Conservation (phyloP, 2,113 vertebrate genomes). For the Syrrhaptes paradoxus region DNA sequence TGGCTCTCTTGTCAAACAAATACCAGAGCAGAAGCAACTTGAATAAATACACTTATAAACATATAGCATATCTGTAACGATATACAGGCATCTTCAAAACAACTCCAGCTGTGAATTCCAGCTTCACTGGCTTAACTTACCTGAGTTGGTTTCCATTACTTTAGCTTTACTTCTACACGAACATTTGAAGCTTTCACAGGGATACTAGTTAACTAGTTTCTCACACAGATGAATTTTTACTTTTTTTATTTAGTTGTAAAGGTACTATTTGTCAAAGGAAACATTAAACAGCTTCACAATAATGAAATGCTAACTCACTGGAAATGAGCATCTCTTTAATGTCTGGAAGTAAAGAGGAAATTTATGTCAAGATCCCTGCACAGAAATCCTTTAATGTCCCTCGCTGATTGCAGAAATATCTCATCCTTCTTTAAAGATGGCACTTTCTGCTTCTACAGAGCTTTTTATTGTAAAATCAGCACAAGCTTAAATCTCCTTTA, state of each 20-base stretch:
- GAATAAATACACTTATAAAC: neutral
- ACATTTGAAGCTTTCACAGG: neutral
- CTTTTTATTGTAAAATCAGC: neutral
- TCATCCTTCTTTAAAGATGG: neutral
- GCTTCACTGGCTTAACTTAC: neutral
- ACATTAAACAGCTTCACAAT: neutral
- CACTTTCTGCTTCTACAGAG: neutral
- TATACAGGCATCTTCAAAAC: neutral
- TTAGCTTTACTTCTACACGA: neutral
- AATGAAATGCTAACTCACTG: neutral
- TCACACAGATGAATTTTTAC: neutral
- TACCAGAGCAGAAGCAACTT: neutral
- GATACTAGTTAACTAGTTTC: neutral
- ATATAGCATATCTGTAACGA: neutral
- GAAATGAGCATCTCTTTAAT: neutral
- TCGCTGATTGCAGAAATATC: neutral
- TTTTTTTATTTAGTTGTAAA: neutral
- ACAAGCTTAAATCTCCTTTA: neutral
- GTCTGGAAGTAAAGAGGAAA: neutral
- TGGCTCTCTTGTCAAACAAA: neutral
- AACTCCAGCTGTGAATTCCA: neutral
- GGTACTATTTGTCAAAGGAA: neutral
- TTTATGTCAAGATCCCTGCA: neutral
- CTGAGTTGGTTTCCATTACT: neutral
- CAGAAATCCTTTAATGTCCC: neutral